These are phyloP conservation scores for Geococcyx californianus DNA, from an alignment of 2,113 vertebrate species.

Conservation along the genomic window DNA sequence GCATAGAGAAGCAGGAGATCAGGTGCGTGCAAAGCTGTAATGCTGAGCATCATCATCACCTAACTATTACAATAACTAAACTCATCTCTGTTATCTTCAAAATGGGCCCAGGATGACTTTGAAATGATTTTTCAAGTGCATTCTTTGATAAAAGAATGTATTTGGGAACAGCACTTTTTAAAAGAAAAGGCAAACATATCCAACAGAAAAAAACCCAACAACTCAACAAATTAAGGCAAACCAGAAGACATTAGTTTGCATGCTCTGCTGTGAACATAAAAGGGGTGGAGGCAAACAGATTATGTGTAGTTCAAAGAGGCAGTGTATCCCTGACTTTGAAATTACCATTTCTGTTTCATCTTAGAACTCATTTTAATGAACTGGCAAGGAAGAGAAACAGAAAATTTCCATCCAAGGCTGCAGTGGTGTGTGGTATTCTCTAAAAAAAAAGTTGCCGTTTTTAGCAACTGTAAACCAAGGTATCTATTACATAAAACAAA, in stretches of 20 bases:
- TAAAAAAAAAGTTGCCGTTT: constrained; percentile 18
- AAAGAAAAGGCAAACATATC: constrained; percentile 2
- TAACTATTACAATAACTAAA: neutral
- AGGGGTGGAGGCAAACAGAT: constrained; percentile 6
- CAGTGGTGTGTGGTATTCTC: neutral
- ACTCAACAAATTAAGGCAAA: neutral
- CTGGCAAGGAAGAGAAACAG: constrained; percentile 3
- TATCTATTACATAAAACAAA: neutral
- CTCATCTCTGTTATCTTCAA: neutral
- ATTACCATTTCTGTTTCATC: constrained; percentile 50
- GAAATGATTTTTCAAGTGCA: constrained; percentile 1
- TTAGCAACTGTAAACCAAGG: neutral
- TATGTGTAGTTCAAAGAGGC: constrained; percentile 29
- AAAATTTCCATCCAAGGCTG: constrained; percentile 19
- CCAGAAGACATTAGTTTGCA: neutral
- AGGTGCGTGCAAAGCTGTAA: neutral
- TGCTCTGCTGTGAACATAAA: constrained; percentile 4
- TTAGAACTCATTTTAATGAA: constrained; percentile 40
- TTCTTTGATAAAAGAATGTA: neutral
- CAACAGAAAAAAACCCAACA: neutral
- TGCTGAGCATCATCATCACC: neutral
- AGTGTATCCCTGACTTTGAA: constrained; percentile 33
- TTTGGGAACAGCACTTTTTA: neutral
- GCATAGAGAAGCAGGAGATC: neutral
- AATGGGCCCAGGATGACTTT: constrained; percentile 4